Evolutionary conservation across 2,113 vertebrate genomes (phyloP).

Genomic region (Phylloscopus whistleri): DNA sequence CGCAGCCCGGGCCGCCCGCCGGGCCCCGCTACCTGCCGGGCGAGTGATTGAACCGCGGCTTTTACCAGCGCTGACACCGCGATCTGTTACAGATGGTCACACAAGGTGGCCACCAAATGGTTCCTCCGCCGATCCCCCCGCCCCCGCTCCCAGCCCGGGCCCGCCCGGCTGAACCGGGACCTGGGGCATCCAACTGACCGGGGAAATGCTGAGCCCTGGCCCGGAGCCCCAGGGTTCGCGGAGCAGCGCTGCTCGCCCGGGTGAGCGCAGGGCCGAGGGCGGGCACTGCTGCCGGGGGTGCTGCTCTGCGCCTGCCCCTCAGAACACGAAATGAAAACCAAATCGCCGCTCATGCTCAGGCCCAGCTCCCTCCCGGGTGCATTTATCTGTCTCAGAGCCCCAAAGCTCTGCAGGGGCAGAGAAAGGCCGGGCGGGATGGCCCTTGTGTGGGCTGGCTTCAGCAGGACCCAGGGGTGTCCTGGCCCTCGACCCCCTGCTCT

Average conservation of each 20-base stretch:
- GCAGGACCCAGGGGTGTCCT: no score
- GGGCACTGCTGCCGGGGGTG: neutral
- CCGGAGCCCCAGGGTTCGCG: accelerated
- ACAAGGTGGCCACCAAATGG: constrained; percentile 70
- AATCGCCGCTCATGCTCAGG: no score
- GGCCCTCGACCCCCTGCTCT: neutral
- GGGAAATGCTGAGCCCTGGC: neutral
- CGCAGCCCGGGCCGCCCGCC: neutral
- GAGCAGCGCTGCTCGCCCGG: accelerated
- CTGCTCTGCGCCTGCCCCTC: neutral
- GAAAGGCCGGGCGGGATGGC: neutral
- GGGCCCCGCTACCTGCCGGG: constrained; percentile 36
- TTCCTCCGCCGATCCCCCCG: neutral
- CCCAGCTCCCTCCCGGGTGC: neutral
- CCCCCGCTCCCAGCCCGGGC: neutral
- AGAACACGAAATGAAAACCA: neutral
- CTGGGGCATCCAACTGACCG: neutral
- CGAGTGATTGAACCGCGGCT: constrained; percentile 35
- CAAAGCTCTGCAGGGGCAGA: neutral
- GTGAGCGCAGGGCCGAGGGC: accelerated
- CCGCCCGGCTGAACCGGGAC: neutral
- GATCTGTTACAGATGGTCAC: constrained; percentile 72
- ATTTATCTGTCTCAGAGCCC: neutral
- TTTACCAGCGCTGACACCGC: constrained; percentile 45
- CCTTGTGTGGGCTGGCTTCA: accelerated